Conservation (phyloP, 2,888 invertebrate species). For the Meandrusa payeni region DNA sequence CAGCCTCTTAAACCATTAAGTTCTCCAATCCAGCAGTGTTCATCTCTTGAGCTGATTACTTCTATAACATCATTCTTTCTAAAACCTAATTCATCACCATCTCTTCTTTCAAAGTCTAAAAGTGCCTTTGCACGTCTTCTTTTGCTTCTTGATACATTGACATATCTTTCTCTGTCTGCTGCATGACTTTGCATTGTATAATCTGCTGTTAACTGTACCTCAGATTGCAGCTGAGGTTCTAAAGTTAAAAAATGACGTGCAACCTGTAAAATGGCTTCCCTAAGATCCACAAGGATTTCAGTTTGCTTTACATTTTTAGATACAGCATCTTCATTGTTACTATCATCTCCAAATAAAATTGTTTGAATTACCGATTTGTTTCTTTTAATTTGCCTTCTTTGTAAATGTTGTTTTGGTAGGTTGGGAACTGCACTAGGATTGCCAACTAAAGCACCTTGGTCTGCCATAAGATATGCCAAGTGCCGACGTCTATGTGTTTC, state of each 20-base stretch:
- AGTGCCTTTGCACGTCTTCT: conserved; percentile 96
- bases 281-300: conserved; percentile 97
- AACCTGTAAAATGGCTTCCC: conserved; percentile 95
- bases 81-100: conserved; percentile 99
- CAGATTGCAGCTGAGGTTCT: conserved; percentile 91
- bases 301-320: conserved; percentile 99
- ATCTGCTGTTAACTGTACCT: conserved; percentile 92
- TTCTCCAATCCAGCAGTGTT: conserved; percentile 99
- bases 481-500: conserved; percentile 95
- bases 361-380: conserved; percentile 94
- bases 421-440: conserved; percentile 94
- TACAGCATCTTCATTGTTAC: conserved; percentile 90
- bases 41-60: conserved; percentile 97
- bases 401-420: conserved; percentile 95
- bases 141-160: conserved; percentile 94
- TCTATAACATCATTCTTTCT: conserved; percentile 99
- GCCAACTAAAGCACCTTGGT: conserved; percentile 95
- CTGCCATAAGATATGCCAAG: conserved; percentile 97
- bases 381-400: conserved; percentile 92
- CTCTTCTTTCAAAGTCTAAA: conserved; percentile 97
- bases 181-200: conserved; percentile 98
- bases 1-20: conserved; percentile 96
- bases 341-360: conserved; percentile 91
- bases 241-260: conserved; percentile 97
- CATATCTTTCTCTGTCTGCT: conserved; percentile 95